Percentiles rank a stretch among this genome's conserved stretches.
phyloP scores from a whole-genome alignment of 2,797 vertebrate genomes.

The Propithecus perrieri region DNA sequence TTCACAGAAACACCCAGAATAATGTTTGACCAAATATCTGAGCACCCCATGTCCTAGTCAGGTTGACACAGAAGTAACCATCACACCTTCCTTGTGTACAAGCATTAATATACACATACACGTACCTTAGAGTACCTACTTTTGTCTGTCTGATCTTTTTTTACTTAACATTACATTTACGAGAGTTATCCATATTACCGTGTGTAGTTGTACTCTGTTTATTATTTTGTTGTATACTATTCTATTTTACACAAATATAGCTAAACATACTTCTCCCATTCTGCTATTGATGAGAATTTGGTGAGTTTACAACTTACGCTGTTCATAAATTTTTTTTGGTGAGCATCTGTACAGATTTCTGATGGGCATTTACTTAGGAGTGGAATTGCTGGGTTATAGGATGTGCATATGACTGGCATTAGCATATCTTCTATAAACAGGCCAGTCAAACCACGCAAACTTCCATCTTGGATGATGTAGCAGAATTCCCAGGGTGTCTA shows the following conservation, averaged over 20 bases:
- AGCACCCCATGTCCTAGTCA: not conserved
- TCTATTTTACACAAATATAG: not conserved
- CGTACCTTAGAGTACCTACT: not conserved
- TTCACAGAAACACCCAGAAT: not conserved
- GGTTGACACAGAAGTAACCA: not conserved
- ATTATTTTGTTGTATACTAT: not conserved
- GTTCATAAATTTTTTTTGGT: not conserved
- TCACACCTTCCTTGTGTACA: not conserved
- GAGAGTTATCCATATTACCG: not conserved
- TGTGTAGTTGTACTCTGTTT: not conserved
- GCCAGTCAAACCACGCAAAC: not conserved
- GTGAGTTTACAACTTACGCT: not conserved
- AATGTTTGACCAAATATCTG: not conserved
- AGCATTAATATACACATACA: not conserved
- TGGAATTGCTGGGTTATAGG: not conserved
- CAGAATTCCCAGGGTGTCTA: not conserved
- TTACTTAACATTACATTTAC: not conserved
- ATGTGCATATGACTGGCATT: not conserved
- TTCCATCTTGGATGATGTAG: not conserved
- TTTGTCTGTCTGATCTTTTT: not conserved
- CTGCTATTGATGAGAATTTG: not conserved
- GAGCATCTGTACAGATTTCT: not conserved
- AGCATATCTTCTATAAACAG: not conserved
- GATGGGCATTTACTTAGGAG: not conserved
- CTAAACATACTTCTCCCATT: not conserved